Percentiles rank a stretch among this genome's conserved stretches.
Evolutionary conservation across 2,113 vertebrate species (phyloP).

Genomic region (Sapajus apella): DNA sequence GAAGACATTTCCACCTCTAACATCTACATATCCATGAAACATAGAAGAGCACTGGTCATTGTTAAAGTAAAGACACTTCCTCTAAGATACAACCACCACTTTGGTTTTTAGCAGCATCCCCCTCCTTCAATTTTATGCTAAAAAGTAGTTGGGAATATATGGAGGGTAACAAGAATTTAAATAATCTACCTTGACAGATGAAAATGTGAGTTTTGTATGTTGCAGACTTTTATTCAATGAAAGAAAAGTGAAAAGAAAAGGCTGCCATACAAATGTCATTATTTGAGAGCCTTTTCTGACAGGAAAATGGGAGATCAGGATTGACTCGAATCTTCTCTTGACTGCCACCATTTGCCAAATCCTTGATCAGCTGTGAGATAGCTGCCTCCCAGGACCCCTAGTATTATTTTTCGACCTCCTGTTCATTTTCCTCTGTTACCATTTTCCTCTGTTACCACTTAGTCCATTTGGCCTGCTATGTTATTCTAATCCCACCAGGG

Average conservation of each 20-base stretch:
- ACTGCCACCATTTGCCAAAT: neutral
- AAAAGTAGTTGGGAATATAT: neutral
- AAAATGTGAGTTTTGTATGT: neutral
- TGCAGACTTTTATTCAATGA: slow-evolving; percentile 21
- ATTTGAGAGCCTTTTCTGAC: slow-evolving; percentile 25
- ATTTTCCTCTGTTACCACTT: neutral
- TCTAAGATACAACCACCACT: neutral
- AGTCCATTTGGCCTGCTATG: too few species aligned
- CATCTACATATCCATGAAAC: neutral
- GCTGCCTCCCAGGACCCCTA: neutral
- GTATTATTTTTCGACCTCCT: neutral
- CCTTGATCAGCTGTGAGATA: neutral
- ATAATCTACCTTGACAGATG: slow-evolving; percentile 13
- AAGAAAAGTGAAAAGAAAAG: neutral
- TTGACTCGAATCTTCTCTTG: neutral
- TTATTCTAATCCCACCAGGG: neutral
- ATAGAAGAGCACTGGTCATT: neutral
- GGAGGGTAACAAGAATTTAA: slow-evolving; percentile 21
- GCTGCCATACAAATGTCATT: neutral
- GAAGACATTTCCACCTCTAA: neutral
- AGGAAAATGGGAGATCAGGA: neutral
- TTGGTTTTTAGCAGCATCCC: neutral
- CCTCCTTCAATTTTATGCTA: neutral
- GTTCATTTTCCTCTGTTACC: neutral
- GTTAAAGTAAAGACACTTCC: neutral